A percentile compares a stretch with the other conserved stretches of the same genome.
Conservation (phyloP, 1,140 invertebrate species). For the Periplaneta americana region DNA sequence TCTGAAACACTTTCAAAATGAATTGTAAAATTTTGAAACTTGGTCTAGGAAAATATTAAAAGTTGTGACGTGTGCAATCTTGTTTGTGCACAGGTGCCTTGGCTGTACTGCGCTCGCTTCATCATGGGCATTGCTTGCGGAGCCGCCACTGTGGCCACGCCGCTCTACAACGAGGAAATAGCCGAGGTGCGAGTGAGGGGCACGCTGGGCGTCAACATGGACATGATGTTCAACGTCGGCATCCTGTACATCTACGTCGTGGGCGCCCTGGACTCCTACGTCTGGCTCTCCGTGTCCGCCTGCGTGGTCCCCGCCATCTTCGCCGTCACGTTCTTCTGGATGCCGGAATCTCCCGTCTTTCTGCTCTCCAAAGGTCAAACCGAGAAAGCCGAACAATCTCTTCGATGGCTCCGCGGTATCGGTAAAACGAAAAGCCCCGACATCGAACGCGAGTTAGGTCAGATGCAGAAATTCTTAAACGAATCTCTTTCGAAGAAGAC, state of each 20-base stretch:
- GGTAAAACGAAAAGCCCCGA: background rate
- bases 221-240: constrained; percentile 69
- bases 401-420: constrained; percentile 48
- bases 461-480: background rate
- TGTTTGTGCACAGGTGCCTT: constrained; percentile 22
- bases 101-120: constrained; percentile 52
- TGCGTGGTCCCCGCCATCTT: constrained; percentile 55
- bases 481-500: background rate
- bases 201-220: constrained; percentile 72
- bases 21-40: no score
- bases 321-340: constrained; percentile 54
- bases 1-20: no score
- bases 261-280: constrained; percentile 67
- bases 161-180: constrained; percentile 54
- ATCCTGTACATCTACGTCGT: constrained; percentile 69
- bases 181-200: constrained; percentile 63
- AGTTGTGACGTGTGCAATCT: no score
- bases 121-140: constrained; percentile 57
- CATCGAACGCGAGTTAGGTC: background rate
- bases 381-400: constrained; percentile 51
- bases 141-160: constrained; percentile 54
- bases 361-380: constrained; percentile 51
- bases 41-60: no score
- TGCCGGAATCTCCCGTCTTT: constrained; percentile 80
- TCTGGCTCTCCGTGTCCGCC: constrained; percentile 56